Evolutionary conservation across 2,113 vertebrate species (phyloP).

Genomic region (Centropus bengalensis): DNA sequence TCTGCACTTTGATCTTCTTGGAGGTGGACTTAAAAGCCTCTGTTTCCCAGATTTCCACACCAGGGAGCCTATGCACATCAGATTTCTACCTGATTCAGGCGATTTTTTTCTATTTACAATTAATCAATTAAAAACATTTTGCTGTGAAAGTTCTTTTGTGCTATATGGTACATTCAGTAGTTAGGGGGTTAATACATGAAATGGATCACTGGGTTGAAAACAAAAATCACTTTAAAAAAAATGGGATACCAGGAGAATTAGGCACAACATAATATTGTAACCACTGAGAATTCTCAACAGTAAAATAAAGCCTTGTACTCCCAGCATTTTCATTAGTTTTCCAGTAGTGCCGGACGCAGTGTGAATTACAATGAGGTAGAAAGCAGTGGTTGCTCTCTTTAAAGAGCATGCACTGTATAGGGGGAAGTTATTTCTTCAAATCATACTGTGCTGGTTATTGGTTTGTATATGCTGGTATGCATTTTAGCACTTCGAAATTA

Average conservation of each 20-base stretch:
- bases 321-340: slow-evolving; percentile 84
- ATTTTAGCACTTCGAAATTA: slow-evolving; percentile 41
- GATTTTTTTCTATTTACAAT: slow-evolving; percentile 33
- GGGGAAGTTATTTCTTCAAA: slow-evolving; percentile 35
- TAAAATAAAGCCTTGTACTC: slow-evolving; percentile 79
- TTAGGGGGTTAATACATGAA: slow-evolving; percentile 73
- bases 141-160: slow-evolving; percentile 44
- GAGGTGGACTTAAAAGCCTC: slow-evolving; percentile 15
- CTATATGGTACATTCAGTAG: neutral
- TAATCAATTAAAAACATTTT: slow-evolving; percentile 6
- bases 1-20: slow-evolving; percentile 30
- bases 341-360: slow-evolving; percentile 72
- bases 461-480: slow-evolving; percentile 24
- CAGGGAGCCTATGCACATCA: neutral
- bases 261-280: slow-evolving; percentile 74
- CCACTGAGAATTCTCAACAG: slow-evolving; percentile 80
- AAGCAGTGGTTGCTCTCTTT: slow-evolving; percentile 66
- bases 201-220: slow-evolving; percentile 75
- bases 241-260: slow-evolving; percentile 73
- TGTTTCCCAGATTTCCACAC: slow-evolving; percentile 23
- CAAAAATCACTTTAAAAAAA: slow-evolving; percentile 77
- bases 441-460: slow-evolving; percentile 48
- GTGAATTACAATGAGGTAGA: slow-evolving; percentile 82
- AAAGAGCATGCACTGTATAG: slow-evolving; percentile 40
- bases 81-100: neutral